These are phyloP conservation scores for Notarius quadriscutis DNA, from an alignment of 2,113 vertebrate genomes.

Conservation along the genomic window DNA sequence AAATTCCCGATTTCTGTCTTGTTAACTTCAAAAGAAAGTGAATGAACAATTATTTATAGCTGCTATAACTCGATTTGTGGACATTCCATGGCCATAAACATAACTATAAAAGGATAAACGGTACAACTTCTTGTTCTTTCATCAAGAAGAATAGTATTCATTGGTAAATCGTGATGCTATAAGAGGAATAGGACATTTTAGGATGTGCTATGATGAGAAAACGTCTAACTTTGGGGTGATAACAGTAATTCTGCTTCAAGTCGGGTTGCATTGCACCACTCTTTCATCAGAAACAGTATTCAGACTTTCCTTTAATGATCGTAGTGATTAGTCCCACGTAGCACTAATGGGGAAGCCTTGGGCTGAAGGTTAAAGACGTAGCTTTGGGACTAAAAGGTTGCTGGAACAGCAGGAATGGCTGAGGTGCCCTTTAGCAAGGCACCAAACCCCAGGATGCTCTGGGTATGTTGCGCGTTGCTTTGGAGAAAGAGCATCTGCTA, in stretches of 20 bases:
- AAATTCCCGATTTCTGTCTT: background rate
- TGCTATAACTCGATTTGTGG: background rate
- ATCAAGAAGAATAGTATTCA: background rate
- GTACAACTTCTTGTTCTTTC: background rate
- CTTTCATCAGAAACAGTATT: background rate
- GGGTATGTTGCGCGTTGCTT: too few species aligned
- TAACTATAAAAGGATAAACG: background rate
- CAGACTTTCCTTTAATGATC: background rate
- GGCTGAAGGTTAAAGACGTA: too few species aligned
- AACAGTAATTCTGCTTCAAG: background rate
- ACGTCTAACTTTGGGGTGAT: background rate
- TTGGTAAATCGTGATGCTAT: background rate
- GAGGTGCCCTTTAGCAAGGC: too few species aligned
- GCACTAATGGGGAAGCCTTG: background rate
- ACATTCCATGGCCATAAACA: background rate
- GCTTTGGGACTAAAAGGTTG: too few species aligned
- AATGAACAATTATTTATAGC: background rate
- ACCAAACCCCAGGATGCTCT: too few species aligned
- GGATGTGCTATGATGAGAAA: background rate
- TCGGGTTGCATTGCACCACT: background rate
- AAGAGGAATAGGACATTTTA: background rate
- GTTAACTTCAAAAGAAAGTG: background rate
- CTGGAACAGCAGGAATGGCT: too few species aligned
- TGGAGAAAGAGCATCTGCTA: too few species aligned
- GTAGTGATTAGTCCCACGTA: background rate